Percentiles rank a stretch among this genome's conserved stretches.
These are phyloP conservation scores for Aspidiotus rigidus DNA, from an alignment of 2,888 invertebrate genomes.

Conservation along the genomic window DNA sequence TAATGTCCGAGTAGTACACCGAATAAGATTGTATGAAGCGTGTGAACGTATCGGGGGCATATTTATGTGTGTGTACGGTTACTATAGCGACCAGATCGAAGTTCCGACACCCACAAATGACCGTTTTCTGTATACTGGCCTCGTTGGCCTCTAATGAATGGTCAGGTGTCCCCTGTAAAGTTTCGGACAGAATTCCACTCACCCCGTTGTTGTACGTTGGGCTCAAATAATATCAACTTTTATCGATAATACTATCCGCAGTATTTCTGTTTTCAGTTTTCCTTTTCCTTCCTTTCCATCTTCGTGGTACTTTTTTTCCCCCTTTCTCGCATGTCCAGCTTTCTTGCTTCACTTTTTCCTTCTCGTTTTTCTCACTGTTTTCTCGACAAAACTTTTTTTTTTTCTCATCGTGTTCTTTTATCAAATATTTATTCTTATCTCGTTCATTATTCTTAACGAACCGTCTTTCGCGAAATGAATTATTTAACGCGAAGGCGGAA, in stretches of 20 bases:
- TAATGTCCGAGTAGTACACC: too few relatives aligned
- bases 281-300: conserved; percentile 1
- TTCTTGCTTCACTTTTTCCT: conserved; percentile 11
- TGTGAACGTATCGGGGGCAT: neutral
- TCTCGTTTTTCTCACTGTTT: conserved; percentile 1
- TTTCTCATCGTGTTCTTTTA: neutral
- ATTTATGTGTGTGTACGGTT: conserved; percentile 22
- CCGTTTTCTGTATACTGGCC: conserved; percentile 30
- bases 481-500: conserved; percentile 13
- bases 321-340: neutral
- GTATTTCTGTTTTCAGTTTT: conserved; percentile 18
- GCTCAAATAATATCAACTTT: conserved; percentile 32
- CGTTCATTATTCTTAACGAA: conserved; percentile 17
- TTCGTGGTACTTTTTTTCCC: neutral
- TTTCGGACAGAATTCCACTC: conserved; percentile 28
- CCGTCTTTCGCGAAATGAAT: conserved; percentile 9
- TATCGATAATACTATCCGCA: conserved; percentile 28
- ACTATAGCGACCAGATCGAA: conserved; percentile 33
- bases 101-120: conserved; percentile 34
- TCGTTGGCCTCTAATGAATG: conserved; percentile 25
- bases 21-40: neutral
- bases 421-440: conserved; percentile 17
- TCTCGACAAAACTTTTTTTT: conserved; percentile 1
- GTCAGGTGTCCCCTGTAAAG: conserved; percentile 32
- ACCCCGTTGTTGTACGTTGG: conserved; percentile 11